phyloP scores from a whole-genome alignment of 1,140 invertebrate genomes.

The Lepidotrigona ventralis region DNA sequence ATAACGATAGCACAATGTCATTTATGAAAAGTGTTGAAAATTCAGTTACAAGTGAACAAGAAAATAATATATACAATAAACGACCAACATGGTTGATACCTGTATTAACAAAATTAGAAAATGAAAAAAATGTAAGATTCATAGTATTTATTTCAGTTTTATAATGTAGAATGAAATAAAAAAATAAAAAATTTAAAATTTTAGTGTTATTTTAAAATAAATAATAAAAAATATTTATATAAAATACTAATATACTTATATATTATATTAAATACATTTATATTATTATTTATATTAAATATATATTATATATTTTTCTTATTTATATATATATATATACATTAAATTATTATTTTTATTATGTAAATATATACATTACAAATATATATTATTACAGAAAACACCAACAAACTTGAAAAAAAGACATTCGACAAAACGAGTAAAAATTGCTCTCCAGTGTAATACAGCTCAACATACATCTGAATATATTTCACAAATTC shows the following conservation, averaged over 20 bases:
- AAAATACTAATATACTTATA: background rate
- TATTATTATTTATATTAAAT: background rate
- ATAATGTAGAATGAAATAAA: too few species aligned
- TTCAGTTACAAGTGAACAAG: background rate
- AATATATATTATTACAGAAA: constrained; percentile 17
- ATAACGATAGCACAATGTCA: background rate
- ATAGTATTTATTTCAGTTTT: background rate
- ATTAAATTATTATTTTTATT: background rate
- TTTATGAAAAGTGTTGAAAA: background rate
- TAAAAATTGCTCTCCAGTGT: constrained; percentile 84
- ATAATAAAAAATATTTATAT: background rate
- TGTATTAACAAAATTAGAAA: constrained; percentile 19
- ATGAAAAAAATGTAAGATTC: constrained; percentile 35
- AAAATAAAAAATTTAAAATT: too few species aligned
- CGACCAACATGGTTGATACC: background rate
- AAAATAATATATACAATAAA: background rate
- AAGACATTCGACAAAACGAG: constrained; percentile 76
- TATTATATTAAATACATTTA: background rate
- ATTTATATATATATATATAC: background rate
- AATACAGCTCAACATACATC: constrained; percentile 85
- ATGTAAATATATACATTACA: too few species aligned
- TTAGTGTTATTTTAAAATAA: too few species aligned
- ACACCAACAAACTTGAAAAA: background rate
- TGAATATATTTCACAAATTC: constrained; percentile 86
- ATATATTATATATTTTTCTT: background rate